Evolutionary conservation across 2,797 vertebrate genomes (phyloP), one percentile per base, ranked within the genome.

Genomic region (Anguilla megastoma): DNA sequence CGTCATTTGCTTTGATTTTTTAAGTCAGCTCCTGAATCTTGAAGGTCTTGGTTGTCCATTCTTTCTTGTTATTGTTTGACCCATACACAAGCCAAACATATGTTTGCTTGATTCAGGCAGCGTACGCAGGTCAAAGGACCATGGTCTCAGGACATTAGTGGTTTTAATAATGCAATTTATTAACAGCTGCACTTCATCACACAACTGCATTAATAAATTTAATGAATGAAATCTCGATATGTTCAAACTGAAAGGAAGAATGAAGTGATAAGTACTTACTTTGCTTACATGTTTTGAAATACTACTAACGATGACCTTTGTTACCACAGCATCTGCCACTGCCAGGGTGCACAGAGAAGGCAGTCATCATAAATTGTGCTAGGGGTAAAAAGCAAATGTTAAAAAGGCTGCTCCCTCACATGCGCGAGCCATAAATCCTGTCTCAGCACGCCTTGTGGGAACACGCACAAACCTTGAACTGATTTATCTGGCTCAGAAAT

Each of bases 301-400:
- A 45, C 54, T n/a, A 27, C 33, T 63, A 58, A 79, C 45, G 30
- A 45, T 12, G 33, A 24, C 24, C n/a, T 56, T 45, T 83, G 14
- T 63, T 87, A 48, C 27, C 82, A 48, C n/a, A n/a, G 0, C 24
- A 24, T 9, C 8, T 21, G 58, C 36, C 86, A 3, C n/a, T 30
- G 45, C 41, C 6, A 24, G 54, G 9, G 30, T n/a, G 50, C 50
- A 88, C 69, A 69, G 58, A n/a, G 54, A 54, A 41, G 30, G 52
- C 2, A 14, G 45, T 18, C 24, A 2, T 33, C 45, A 86, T 86
- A 88, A 88, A 86, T 88, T 83, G 30, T 69, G 56, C 27, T 56
- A 86, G 48, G 52, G 85, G 88, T 41, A 86, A 86, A 88, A 88
- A 86, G 88, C 50, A 9, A 88, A 86, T 80, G 85, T 54, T 86